phyloP scores from a whole-genome alignment of 2,113 vertebrate genomes.

The Penelope pileata region DNA sequence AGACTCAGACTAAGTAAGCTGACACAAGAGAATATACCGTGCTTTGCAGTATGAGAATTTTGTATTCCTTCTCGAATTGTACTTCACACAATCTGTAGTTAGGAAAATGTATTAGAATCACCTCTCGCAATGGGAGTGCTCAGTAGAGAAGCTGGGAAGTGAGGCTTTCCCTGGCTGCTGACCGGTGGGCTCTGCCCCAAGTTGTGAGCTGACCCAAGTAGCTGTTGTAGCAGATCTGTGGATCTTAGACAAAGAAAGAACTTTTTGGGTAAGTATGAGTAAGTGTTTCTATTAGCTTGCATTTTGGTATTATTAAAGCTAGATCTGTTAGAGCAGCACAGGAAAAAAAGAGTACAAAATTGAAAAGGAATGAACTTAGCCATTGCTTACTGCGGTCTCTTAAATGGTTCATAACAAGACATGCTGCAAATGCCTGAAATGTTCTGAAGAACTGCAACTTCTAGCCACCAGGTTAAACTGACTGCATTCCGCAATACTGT shows the following conservation, averaged over 20 bases:
- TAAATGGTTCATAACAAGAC: background rate
- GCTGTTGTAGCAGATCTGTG: background rate
- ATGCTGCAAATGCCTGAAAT: background rate
- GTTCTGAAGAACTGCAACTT: background rate
- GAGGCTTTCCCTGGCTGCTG: background rate
- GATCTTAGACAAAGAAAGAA: background rate
- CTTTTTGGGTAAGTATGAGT: background rate
- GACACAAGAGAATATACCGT: background rate
- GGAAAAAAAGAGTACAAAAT: background rate
- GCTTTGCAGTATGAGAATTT: background rate
- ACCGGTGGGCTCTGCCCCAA: background rate
- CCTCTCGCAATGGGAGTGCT: background rate
- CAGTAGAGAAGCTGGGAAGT: background rate
- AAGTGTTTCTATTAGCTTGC: background rate
- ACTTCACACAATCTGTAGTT: background rate
- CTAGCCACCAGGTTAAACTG: background rate
- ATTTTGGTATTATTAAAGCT: background rate
- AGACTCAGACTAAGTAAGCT: background rate
- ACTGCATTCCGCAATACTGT: background rate
- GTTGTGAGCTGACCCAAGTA: background rate
- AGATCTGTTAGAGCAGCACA: background rate
- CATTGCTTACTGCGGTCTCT: background rate
- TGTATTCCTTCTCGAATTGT: background rate
- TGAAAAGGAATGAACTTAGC: background rate
- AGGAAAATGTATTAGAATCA: background rate